These are phyloP conservation scores for Cotesia vestalis DNA, from an alignment of 1,140 invertebrate species.

Conservation along the genomic window DNA sequence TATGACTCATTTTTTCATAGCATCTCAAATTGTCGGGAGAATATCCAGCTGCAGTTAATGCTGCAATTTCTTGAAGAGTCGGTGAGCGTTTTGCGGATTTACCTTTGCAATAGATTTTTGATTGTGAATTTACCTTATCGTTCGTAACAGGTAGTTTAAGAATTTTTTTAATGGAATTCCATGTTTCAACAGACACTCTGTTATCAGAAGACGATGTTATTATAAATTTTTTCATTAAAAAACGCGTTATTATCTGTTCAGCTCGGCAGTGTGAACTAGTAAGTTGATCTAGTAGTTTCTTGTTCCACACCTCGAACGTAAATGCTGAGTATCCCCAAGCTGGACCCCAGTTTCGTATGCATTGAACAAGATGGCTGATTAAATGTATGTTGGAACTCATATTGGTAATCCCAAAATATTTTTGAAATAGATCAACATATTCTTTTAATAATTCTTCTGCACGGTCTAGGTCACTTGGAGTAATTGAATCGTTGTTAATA, in stretches of 20 bases:
- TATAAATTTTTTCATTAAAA: too few relatives aligned
- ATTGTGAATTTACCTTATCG: too few relatives aligned
- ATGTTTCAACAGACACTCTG: too few relatives aligned
- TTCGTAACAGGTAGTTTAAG: too few relatives aligned
- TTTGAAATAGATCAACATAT: not conserved
- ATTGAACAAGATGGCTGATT: conserved; percentile 28
- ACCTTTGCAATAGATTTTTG: too few relatives aligned
- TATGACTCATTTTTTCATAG: too few relatives aligned
- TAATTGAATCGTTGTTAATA: conserved; percentile 9
- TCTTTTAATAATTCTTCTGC: not conserved
- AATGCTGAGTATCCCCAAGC: conserved; percentile 31
- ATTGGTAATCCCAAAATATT: conserved; percentile 1
- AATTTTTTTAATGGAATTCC: too few relatives aligned
- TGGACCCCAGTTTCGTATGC: conserved; percentile 37
- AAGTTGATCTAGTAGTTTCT: not conserved
- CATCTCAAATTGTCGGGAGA: too few relatives aligned
- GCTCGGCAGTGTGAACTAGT: conserved; percentile 32
- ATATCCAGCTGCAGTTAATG: too few relatives aligned
- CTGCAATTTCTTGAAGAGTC: too few relatives aligned
- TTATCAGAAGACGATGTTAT: too few relatives aligned
- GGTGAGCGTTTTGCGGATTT: too few relatives aligned
- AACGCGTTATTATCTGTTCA: not conserved
- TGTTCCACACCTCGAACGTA: conserved; percentile 35
- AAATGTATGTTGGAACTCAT: conserved; percentile 41
- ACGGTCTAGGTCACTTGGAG: not conserved